Base-by-base conservation (phyloP, 1,140 invertebrate genomes). In the Stegodyphus dumicola region DNA sequence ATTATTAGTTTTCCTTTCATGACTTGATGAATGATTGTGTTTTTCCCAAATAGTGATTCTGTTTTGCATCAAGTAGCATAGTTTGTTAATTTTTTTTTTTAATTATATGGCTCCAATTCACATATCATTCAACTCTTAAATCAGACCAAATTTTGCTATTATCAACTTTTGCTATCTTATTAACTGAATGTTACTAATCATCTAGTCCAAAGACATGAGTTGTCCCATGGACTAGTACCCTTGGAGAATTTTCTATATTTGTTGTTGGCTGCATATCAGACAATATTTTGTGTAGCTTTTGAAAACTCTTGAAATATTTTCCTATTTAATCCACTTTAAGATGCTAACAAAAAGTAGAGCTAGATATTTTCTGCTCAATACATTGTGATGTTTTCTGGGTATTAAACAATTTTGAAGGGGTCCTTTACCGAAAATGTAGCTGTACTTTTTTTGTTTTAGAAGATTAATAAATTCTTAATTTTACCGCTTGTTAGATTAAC, bases 381-480 rank as follows among this genome's bases (percentile, higher is more conserved):
- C 54, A 71, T 69, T 74, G 69, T 81, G 79, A 81, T 81, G 79
- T 81, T 74, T 81, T 74, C 52, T 73, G 11, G n/a, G 69, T 74
- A 48, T 74, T 74, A 11, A 49, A 13, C 17, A n/a, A n/a, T 67
- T 15, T 17, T 67, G 17, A 67, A 67, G 9, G 56, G 9, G 15
- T 60, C 56, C 15, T 33, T 33, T 33, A 33, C 33, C 33, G 33
- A 33, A 33, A 33, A 33, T 33, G 33, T 33, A 33, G 33, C 33
- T 33, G 33, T 33, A 1, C 1, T 3, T 33, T 33, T 33, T 33
- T 33, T 33, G 1, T 33, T 33, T 33, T 33, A 3, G 33, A 33
- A 33, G 33, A 33, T 33, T 33, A 33, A 33, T 33, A 33, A 33
- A 33, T 33, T 33, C 60, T 64, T n/a, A 64, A 11, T n/a, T n/a